Base-by-base conservation (phyloP, 2,113 vertebrate species). In the Myiagra hebetior region DNA sequence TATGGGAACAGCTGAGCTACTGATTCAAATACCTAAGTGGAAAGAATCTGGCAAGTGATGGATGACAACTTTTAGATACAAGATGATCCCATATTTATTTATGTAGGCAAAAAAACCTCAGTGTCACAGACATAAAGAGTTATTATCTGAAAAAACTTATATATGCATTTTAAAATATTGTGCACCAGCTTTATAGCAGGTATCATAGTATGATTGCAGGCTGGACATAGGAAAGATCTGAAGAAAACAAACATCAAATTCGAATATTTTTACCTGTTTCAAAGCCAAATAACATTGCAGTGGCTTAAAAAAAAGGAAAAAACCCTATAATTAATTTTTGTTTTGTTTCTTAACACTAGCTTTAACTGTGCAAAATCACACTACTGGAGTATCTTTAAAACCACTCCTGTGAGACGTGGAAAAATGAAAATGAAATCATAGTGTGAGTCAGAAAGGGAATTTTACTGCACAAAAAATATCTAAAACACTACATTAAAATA, bases 21-120 rank as follows among this genome's bases (percentile, higher is more conserved):
- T 70, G 72, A 95, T 85, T 92, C 46, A 94, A 85, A 87, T 77
- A 92, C 17, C 67, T 91, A 87, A n/a, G 89, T 60, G 41, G 83
- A 92, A 92, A 93, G 52, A 88, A 92, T 84, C 47, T 68, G 68
- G 39, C 39, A 52, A 87, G 47, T 67, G 52, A 77, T n/a, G 37
- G 33, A 74, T 47, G 53, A 60, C 52, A 96, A 64, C 76, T 91
- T 91, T 80, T 56, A 91, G 81, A 72, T 69, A 91, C 31, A 83
- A 86, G 87, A 90, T 37, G 57, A 70, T 86, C 37, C 57, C 30
- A 6, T 60, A 83, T 55, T 92, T 96, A 82, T 77, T 80, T 75
- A 52, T 62, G n/a, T 52, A 88, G 73, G 64, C 22, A 95, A 73
- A 93, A 59, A 59, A 17, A 4, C 42, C 39, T 70, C 82, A 80